A percentile compares a stretch with the other conserved stretches of the same genome.
Evolutionary conservation across 2,888 invertebrate species (phyloP).

Genomic region (Hypolimnas misippus): DNA sequence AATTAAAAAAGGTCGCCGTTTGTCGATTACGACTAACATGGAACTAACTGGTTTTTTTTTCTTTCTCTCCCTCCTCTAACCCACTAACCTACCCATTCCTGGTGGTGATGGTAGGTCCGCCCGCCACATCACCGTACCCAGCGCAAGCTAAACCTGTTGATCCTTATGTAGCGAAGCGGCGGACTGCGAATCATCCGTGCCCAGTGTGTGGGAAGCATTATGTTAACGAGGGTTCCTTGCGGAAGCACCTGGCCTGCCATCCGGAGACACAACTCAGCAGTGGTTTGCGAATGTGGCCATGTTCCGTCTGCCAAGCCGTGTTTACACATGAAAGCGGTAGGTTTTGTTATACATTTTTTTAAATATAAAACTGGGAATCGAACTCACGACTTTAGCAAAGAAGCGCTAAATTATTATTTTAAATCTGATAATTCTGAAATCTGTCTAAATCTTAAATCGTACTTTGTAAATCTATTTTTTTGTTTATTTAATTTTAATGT

Average conservation of each 20-base stretch:
- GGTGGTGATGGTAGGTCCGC: conserved; percentile 83
- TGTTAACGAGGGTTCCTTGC: conserved; percentile 95
- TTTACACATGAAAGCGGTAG: conserved; percentile 97
- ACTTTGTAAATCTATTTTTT: no score
- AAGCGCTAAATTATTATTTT: not conserved
- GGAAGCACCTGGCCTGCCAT: conserved; percentile 95
- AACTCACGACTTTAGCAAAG: not conserved
- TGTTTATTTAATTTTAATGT: no score
- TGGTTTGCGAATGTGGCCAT: conserved; percentile 97
- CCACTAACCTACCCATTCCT: conserved; percentile 79
- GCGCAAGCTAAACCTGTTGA: conserved; percentile 85
- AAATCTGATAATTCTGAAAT: no score
- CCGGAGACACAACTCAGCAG: conserved; percentile 95
- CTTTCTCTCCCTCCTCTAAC: conserved; percentile 63
- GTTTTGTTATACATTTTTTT: conserved; percentile 47
- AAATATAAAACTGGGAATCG: not conserved
- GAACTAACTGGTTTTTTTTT: conserved; percentile 69
- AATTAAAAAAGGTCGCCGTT: conserved; percentile 51
- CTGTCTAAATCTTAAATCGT: no score
- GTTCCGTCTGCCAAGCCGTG: conserved; percentile 97
- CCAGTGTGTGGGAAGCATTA: conserved; percentile 98
- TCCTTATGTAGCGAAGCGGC: conserved; percentile 95
- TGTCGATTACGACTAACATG: conserved; percentile 56
- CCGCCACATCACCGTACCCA: conserved; percentile 86
- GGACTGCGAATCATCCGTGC: conserved; percentile 97